A percentile compares a stretch with the other conserved stretches of the same genome.
These are phyloP conservation scores for Archilochus colubris DNA, from an alignment of 2,113 vertebrate species.

Conservation along the genomic window DNA sequence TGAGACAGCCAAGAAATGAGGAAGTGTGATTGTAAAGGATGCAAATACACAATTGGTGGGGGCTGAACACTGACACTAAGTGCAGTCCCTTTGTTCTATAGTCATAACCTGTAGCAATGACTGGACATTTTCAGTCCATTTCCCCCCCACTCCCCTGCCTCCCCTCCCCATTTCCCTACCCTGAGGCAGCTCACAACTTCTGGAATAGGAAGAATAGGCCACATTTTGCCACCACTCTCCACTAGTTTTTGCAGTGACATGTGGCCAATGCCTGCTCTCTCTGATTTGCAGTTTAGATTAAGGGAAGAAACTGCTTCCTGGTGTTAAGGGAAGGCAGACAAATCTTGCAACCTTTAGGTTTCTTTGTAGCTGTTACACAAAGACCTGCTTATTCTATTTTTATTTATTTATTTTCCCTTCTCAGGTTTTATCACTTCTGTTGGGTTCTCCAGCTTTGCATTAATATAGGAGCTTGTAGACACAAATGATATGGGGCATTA, in stretches of 20 bases:
- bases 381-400: not conserved
- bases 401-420: not conserved
- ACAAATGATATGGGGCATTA: not conserved
- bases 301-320: not conserved
- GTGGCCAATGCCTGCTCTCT: not conserved
- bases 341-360: not conserved
- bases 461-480: not conserved
- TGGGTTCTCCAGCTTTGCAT: not conserved
- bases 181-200: not conserved
- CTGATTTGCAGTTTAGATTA: not conserved
- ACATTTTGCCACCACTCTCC: not conserved
- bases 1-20: not conserved
- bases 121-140: not conserved
- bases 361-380: not conserved
- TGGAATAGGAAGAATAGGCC: not conserved
- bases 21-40: constrained; percentile 7
- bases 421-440: not conserved
- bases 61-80: not conserved
- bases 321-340: not conserved
- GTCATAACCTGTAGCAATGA: not conserved
- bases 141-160: not conserved
- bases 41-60: not conserved
- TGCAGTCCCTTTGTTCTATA: not conserved
- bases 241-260: not conserved
- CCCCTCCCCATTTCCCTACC: not conserved